Base-by-base conservation (phyloP, 2,797 vertebrate genomes). In the Sparidentex hasta region DNA sequence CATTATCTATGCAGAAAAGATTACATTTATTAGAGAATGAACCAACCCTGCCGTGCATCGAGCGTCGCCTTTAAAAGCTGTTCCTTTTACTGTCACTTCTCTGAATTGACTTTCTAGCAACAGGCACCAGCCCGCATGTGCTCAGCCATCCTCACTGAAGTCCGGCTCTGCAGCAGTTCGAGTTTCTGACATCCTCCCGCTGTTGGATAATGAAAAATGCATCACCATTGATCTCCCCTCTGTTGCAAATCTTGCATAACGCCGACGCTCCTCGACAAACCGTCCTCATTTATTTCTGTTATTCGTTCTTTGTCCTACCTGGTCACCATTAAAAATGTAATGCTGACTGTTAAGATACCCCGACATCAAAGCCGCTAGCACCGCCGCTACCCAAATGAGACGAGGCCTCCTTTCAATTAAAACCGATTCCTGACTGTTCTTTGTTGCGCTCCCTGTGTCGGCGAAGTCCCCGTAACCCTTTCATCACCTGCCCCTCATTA, bases 391-490 rank as follows among this genome's bases (percentile, higher is more conserved):
- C 78, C 74, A 74, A 85, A 86, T 81, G 67, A 90, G 73, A 87
- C 0, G 50, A 76, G 74, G 67, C 80, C 78, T 79, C 59, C 76
- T 90, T 86, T 92, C 89, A 94, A 92, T 94, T 93, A 94, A 90
- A 93, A 90, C 59, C 7, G 84, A 84, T 83, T 88, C 86, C 90
- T 87, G 70, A 56, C 88, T 80, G 82, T 61, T 87, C 83, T 83
- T 75, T 63, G 65, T 41, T 29, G 66, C 80, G 29, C 55, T 50
- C 74, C 70, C 69, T 55, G 61, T 71, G 65, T 74, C 81, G 8
- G 3, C 29, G 46, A 38, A 70, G 74, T 76, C 52, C 65, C 20
- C 25, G 55, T 82, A 84, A 83, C 87, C 83, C 85, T 90, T 92
- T 92, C 83, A 88, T 92, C 88, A 78, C 83, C 71, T 61, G 58